Conservation (phyloP, 2,113 vertebrate species). For the Hemiprocne comata region DNA sequence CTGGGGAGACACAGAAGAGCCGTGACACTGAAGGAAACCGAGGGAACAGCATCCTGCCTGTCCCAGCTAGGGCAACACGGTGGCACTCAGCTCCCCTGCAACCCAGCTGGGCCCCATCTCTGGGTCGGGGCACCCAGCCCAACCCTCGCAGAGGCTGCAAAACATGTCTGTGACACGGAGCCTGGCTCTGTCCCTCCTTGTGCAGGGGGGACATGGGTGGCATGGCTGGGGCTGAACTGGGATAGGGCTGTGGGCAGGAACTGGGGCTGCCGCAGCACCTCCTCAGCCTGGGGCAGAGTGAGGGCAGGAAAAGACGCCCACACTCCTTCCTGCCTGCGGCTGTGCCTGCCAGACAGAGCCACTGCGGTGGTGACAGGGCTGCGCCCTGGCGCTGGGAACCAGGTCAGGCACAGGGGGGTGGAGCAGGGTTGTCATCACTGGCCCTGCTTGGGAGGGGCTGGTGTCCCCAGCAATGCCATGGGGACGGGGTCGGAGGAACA, state of each 20-base stretch:
- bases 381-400: background rate
- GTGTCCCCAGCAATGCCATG: background rate
- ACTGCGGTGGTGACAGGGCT: fast-evolving
- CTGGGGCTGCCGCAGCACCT: fast-evolving
- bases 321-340: background rate
- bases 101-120: fast-evolving
- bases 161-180: background rate
- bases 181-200: background rate
- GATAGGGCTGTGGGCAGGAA: background rate
- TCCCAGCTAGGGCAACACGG: fast-evolving
- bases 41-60: background rate
- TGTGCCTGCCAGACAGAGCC: fast-evolving
- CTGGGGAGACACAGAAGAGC: background rate
- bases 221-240: fast-evolving
- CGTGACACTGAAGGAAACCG: background rate
- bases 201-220: fast-evolving
- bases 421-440: background rate
- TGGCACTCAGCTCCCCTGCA: fast-evolving
- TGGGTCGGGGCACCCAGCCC: background rate
- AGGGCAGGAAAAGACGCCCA: background rate
- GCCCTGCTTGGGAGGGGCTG: background rate
- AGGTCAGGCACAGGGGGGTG: background rate
- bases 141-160: fast-evolving
- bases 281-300: background rate
- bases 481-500: fast-evolving